Evolutionary conservation across 2,797 vertebrate genomes (phyloP), one percentile per base, ranked within the genome.

Genomic region (Leucoraja ocellata): DNA sequence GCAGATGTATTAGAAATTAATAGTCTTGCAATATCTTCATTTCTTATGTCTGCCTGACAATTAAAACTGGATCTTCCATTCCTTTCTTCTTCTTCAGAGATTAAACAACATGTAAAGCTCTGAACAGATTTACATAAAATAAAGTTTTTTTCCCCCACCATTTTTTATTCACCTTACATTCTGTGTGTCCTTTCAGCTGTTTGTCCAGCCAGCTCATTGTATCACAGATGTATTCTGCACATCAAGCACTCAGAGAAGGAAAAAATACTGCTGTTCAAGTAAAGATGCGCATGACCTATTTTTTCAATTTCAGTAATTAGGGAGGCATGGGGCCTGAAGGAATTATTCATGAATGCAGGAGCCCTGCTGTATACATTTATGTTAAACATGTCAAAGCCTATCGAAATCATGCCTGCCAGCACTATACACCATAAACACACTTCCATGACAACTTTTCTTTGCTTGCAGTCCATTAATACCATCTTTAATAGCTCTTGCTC

Each of bases 351-450:
- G 96, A 94, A 95, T 94, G 96, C 95, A 96, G 95, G 96, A 95
- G 95, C 95, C 93, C 73, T 94, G 94, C 95, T 94, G 96, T 95
- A 96, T 96, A 97, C 96, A 96, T 97, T 97, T 97, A 97, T 97
- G 97, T 97, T 97, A 97, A 97, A 97, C 96, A 97, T 96, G 96
- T 97, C 96, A 96, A 96, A 97, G 96, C 96, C 95, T 94, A 97
- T 95, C 96, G 96, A 96, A 96, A 96, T 97, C 96, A 96, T 95
- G 96, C 96, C 96, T 96, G 95, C 95, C 94, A 95, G 95, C 96
- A 94, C 96, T 96, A 94, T 94, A 94, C 95, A 95, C 96, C 96
- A 97, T 96, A 97, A 97, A 96, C 96, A 96, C 95, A 95, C 93
- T 80, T 74, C 94, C 68, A 95, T 94, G 94, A 94, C 95, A 96